phyloP scores from a whole-genome alignment of 2,888 invertebrate genomes.

The Acleris laterana region DNA sequence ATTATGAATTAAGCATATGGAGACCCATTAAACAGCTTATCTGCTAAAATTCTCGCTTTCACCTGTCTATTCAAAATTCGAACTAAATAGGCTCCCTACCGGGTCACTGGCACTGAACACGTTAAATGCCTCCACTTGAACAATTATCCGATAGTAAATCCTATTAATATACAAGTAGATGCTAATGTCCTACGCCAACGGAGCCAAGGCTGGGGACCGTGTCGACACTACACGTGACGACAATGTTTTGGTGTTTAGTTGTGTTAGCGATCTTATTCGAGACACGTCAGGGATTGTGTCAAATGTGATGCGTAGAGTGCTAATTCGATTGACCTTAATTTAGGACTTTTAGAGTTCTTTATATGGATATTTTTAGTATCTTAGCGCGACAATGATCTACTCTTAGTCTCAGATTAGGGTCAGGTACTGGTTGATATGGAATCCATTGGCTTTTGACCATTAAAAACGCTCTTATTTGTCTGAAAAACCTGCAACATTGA shows the following conservation, averaged over 20 bases:
- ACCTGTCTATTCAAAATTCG: not conserved
- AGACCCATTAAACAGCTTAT: too few relatives aligned
- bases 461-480: too few relatives aligned
- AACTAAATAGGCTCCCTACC: too few relatives aligned
- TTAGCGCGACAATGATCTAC: not conserved
- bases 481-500: too few relatives aligned
- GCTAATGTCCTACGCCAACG: conserved; percentile 17
- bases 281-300: conserved; percentile 29
- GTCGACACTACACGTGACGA: conserved; percentile 18
- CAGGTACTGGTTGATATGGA: too few relatives aligned
- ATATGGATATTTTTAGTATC: not conserved
- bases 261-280: not conserved
- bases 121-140: not conserved
- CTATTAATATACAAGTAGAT: conserved; percentile 23
- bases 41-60: too few relatives aligned
- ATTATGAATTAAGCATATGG: too few relatives aligned
- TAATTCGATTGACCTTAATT: conserved; percentile 24
- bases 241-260: not conserved
- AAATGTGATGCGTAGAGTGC: conserved; percentile 10
- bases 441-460: too few relatives aligned
- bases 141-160: conserved; percentile 13
- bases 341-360: not conserved
- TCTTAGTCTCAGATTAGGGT: not conserved
- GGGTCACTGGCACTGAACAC: too few relatives aligned
- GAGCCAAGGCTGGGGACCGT: conserved; percentile 30